Evolutionary conservation across 2,888 invertebrate species (phyloP).

Genomic region (Leptopterna dolabrata): DNA sequence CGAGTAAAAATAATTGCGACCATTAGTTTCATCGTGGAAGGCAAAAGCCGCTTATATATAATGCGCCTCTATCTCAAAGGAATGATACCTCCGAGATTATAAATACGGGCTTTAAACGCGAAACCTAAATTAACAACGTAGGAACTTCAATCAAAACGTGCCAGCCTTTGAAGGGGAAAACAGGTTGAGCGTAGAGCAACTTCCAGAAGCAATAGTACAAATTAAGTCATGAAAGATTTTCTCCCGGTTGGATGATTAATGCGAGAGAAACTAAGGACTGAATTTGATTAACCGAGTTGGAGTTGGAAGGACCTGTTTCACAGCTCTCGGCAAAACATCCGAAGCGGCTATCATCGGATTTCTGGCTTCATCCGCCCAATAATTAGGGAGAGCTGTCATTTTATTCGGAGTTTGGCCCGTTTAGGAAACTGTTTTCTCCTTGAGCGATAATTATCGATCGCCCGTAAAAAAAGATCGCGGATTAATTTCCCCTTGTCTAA

Average conservation of each 20-base stretch:
- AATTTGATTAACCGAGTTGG: constrained; percentile 40
- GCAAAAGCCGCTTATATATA: constrained; percentile 20
- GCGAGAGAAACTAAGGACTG: constrained; percentile 37
- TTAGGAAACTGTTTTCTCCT: constrained; percentile 26
- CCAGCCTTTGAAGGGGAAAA: constrained; percentile 23
- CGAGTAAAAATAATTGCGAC: constrained; percentile 41
- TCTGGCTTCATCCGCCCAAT: background rate
- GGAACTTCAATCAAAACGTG: constrained; percentile 45
- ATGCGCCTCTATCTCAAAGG: background rate
- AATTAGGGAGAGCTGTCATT: constrained; percentile 31
- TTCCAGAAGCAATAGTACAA: constrained; percentile 39
- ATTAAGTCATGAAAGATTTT: constrained; percentile 49
- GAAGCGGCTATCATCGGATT: background rate
- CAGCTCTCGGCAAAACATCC: constrained; percentile 16
- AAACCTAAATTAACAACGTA: constrained; percentile 31
- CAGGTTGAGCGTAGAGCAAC: constrained; percentile 6
- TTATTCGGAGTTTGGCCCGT: constrained; percentile 6
- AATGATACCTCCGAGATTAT: constrained; percentile 35
- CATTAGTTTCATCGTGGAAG: constrained; percentile 37
- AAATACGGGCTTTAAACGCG: constrained; percentile 8
- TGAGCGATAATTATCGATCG: constrained; percentile 27
- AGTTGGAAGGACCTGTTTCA: constrained; percentile 31
- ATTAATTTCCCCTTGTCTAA: background rate
- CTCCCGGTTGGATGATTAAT: constrained; percentile 37
- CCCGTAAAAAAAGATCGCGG: background rate